These are phyloP conservation scores for Eurois occulta DNA, from an alignment of 2,888 invertebrate genomes.

Conservation along the genomic window DNA sequence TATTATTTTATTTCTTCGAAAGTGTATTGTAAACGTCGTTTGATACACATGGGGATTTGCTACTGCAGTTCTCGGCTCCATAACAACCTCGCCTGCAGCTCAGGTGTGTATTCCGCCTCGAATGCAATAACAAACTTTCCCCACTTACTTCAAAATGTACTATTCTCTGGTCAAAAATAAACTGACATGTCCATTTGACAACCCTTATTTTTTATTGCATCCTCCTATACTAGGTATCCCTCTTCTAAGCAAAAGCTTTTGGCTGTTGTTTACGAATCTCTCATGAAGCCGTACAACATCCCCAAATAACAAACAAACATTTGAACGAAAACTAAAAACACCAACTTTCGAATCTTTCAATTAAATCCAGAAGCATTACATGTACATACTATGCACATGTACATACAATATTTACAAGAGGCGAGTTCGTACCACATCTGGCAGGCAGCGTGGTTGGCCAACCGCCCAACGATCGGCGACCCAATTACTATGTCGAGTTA, in stretches of 20 bases:
- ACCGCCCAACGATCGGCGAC: slow-evolving; percentile 69
- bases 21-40: no score
- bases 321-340: background rate
- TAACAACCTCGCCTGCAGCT: no score
- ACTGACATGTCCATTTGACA: background rate
- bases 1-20: no score
- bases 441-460: slow-evolving; percentile 65
- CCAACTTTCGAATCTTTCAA: slow-evolving; percentile 25
- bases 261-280: background rate
- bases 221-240: background rate
- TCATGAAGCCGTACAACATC: background rate
- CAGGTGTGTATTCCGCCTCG: no score
- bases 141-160: no score
- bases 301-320: background rate
- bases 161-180: background rate
- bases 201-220: background rate
- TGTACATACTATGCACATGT: slow-evolving; percentile 49
- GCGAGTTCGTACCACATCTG: slow-evolving; percentile 56
- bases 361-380: background rate
- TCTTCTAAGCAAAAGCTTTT: background rate
- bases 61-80: no score
- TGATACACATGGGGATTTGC: no score
- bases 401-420: slow-evolving; percentile 52
- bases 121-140: no score
- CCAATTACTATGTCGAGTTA: slow-evolving; percentile 69